Evolutionary conservation across 2,113 vertebrate species (phyloP), one percentile per base, ranked within the genome.

Genomic region (Corythornis cristatus): DNA sequence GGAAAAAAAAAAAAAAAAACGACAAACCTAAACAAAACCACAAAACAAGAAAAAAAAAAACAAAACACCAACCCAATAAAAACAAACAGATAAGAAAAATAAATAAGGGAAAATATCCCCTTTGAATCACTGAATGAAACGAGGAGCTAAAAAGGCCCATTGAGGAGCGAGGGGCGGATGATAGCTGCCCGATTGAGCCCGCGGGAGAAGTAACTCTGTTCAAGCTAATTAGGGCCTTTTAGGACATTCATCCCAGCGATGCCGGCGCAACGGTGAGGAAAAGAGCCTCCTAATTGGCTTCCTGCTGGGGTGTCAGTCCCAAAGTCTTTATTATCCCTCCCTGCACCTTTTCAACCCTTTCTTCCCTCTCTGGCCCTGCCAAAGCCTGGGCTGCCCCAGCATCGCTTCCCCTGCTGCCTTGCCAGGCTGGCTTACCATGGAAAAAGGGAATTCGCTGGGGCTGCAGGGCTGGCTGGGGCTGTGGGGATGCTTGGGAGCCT

Each of bases 221-320:
- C 94, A 93, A 94, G 91, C 97, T 97, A 96, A 97, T 97, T 97
- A 97, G 89, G 89, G 82, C 88, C 92, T 97, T 95, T 97, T 88
- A 96, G 95, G 95, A 94, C 91, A 93, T 97, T 96, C 92, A 81
- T 85, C 81, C 33, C 33, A 23, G 73, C 31, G 90, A 62, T 89
- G 92, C 60, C 29, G 11, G 86, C 17, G 2, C 15, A 83, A 83
- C 65, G 65, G 90, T 80, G 94, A 96, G 95, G 97, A 89, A 96
- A 96, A 91, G 79, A 87, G 81, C 70, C 93, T 97, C 93, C 97
- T 97, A 97, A 97, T 96, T 97, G 97, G 97, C 97, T 94, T 93
- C 97, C 96, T 83, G 91, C 97, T 43, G 87, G n/a, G 92, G 90
- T 93, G 95, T 97, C 96, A 94, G 90, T 72, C 93, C 91, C 89